A percentile compares a stretch with the other conserved stretches of the same genome.
These are phyloP conservation scores for Congeria kusceri DNA, from an alignment of 2,888 invertebrate species.

Conservation along the genomic window DNA sequence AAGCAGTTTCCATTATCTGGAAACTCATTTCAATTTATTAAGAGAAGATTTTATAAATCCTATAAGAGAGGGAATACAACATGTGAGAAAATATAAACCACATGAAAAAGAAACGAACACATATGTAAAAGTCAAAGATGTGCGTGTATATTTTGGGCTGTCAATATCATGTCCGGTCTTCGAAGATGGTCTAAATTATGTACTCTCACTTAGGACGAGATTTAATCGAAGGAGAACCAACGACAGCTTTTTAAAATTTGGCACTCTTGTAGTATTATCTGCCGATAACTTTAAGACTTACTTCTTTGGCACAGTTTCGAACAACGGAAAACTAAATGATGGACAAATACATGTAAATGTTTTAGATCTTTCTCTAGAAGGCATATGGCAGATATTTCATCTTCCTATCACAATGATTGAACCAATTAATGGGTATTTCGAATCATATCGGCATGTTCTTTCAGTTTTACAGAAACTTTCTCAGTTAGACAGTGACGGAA, in stretches of 20 bases:
- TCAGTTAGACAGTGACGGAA: slow-evolving; percentile 81
- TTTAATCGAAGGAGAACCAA: neutral
- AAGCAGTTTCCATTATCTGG: neutral
- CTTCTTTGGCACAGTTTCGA: slow-evolving; percentile 88
- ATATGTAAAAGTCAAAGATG: neutral
- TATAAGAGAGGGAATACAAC: neutral
- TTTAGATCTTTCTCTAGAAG: slow-evolving; percentile 34
- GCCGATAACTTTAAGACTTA: slow-evolving; percentile 89
- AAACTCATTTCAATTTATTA: neutral
- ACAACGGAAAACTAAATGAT: slow-evolving; percentile 60
- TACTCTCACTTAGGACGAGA: neutral
- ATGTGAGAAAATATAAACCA: neutral
- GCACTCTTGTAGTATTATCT: slow-evolving; percentile 91
- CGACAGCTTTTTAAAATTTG: slow-evolving; percentile 88
- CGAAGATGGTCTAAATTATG: neutral
- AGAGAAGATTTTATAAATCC: neutral
- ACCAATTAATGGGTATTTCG: slow-evolving; percentile 91
- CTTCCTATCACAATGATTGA: slow-evolving; percentile 89
- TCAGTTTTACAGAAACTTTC: slow-evolving; percentile 88
- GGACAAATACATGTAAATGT: slow-evolving; percentile 66
- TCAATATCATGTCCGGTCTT: neutral
- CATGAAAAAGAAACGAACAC: neutral
- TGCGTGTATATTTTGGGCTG: neutral
- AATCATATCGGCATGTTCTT: slow-evolving; percentile 92
- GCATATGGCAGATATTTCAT: neutral